Conservation (phyloP, 1,140 invertebrate species). For the Leptinotarsa texana region DNA sequence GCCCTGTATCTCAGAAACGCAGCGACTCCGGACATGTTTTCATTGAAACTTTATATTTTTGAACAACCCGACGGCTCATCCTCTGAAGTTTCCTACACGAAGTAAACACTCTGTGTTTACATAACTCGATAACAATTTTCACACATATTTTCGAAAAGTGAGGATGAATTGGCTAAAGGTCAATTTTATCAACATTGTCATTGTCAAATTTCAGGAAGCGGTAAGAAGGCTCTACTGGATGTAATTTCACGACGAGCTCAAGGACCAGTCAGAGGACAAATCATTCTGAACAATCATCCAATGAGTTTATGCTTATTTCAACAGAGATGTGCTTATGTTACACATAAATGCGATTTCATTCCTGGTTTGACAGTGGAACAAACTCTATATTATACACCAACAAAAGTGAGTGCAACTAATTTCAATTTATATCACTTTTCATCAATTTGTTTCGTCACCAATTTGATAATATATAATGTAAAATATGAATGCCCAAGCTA, state of each 20-base stretch:
- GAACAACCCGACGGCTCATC: too few species aligned
- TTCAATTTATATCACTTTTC: too few species aligned
- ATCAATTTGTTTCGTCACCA: too few species aligned
- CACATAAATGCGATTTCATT: slow-evolving; percentile 78
- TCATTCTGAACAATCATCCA: slow-evolving; percentile 81
- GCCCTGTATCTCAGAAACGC: too few species aligned
- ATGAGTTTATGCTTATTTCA: slow-evolving; percentile 81
- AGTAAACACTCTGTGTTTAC: too few species aligned
- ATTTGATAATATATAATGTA: too few species aligned
- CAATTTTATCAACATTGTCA: too few species aligned
- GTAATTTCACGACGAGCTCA: slow-evolving; percentile 81
- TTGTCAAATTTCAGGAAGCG: slow-evolving; percentile 67
- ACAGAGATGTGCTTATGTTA: slow-evolving; percentile 82
- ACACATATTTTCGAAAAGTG: neutral
- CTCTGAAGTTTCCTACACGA: too few species aligned
- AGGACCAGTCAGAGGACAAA: slow-evolving; percentile 78
- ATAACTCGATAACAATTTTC: neutral
- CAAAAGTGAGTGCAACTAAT: slow-evolving; percentile 60
- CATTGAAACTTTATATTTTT: too few species aligned
- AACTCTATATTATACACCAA: slow-evolving; percentile 79
- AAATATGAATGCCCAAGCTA: too few species aligned
- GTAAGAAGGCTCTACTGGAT: slow-evolving; percentile 86
- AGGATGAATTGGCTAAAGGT: too few species aligned
- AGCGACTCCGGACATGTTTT: too few species aligned
- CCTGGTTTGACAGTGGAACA: slow-evolving; percentile 85